phyloP scores from a whole-genome alignment of 2,888 invertebrate species.

The Platycheirus rosarum region DNA sequence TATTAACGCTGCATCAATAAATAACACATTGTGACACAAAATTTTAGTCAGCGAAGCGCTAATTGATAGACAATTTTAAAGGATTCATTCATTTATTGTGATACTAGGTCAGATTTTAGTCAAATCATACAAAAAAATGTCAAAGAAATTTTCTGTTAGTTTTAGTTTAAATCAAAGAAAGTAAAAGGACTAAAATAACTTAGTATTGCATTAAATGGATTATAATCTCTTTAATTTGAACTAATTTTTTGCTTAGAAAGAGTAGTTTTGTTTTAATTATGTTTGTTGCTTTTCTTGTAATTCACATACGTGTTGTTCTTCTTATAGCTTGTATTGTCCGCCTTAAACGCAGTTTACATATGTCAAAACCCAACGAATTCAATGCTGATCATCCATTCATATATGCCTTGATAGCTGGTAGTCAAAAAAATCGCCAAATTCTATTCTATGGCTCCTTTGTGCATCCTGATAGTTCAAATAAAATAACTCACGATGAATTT shows the following conservation, averaged over 20 bases:
- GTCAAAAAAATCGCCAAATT: constrained; percentile 29
- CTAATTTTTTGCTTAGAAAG: background rate
- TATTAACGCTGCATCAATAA: background rate
- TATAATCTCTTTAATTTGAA: no score
- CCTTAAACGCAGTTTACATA: constrained; percentile 47
- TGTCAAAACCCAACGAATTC: constrained; percentile 47
- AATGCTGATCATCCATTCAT: constrained; percentile 71
- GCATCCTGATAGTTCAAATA: constrained; percentile 37
- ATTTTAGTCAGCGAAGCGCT: background rate
- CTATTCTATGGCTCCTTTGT: constrained; percentile 55
- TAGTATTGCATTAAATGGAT: no score
- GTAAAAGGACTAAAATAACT: no score
- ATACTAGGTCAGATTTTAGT: no score
- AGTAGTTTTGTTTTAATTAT: background rate
- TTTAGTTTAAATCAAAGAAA: no score
- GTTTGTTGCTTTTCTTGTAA: constrained; percentile 52
- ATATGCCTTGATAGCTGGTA: constrained; percentile 60
- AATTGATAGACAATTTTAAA: no score
- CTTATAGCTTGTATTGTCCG: constrained; percentile 69
- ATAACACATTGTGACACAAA: no score
- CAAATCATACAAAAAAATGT: no score
- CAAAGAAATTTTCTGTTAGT: no score
- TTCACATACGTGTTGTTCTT: constrained; percentile 61
- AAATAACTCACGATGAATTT: constrained; percentile 42
- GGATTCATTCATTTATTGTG: no score